Evolutionary conservation across 1,140 invertebrate species (phyloP), one percentile per base, ranked within the genome.

Genomic region (Carposina sasakii): DNA sequence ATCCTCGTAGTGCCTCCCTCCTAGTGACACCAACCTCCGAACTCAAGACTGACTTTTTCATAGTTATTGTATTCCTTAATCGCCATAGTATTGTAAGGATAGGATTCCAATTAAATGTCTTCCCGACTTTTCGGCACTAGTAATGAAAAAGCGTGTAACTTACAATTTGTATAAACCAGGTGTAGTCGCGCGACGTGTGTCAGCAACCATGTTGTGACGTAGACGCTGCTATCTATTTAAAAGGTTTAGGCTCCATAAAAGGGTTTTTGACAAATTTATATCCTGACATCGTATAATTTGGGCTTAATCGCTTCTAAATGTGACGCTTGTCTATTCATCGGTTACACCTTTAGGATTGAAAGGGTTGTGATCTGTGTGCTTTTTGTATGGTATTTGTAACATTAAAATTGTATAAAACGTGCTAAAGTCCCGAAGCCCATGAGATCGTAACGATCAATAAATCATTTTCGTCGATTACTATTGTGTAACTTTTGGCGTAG

Each of bases 21-120:
- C 67, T 64, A 71, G 65, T 66, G 67, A 75, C 71, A 57, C 46
- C 65, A 62, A 72, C 78, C 78, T 81, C 78, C 78, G 76, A 81
- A 60, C 45, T 61, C 70, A 83, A 83, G 79, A 83, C 79, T 83
- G 79, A 83, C 64, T 76, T 68, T 71, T 71, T 63, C 60, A 76
- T 68, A 67, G 60, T 56, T 66, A 54, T 63, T 60, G 52, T 71
- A 71, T 61, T 65, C 64, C 64, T 61, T 62, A 57, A 52, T 60
- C 60, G 76, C 76, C 76, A 79, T 82, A 82, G 74, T 78, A 77
- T 63, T 70, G 55, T 77, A 71, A 66, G 59, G 49, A 44, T 54
- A 53, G 55, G 43, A 58, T 57, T 45, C 48, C 53, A 52, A 61
- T 63, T 47, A 21, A 5, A 8, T 56, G 67, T 73, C 70, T 73